These are phyloP conservation scores for Clusia tigrina DNA, from an alignment of 2,888 invertebrate genomes.

Conservation along the genomic window DNA sequence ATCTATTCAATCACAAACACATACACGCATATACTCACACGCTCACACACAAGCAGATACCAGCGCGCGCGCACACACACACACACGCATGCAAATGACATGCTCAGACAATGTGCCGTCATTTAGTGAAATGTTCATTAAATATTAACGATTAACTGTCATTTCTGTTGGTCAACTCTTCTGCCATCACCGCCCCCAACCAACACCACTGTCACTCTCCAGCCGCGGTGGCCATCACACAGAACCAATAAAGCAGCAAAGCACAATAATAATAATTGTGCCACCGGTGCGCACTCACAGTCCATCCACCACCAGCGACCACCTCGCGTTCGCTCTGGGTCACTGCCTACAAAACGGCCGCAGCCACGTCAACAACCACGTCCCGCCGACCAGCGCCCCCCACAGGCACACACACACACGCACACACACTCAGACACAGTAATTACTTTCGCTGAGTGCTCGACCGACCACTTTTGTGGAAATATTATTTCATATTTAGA, in stretches of 20 bases:
- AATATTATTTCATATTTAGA: constrained; percentile 18
- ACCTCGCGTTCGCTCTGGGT: constrained; percentile 1
- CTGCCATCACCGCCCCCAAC: not conserved
- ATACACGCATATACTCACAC: not conserved
- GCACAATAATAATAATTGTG: not conserved
- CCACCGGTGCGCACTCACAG: not conserved
- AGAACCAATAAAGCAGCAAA: constrained; percentile 9
- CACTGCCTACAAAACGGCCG: not conserved
- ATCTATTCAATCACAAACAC: constrained; percentile 1
- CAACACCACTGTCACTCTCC: too few relatives aligned
- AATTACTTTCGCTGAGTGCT: constrained; percentile 16
- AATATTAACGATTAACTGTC: constrained; percentile 58
- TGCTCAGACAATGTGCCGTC: constrained; percentile 18
- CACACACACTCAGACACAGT: too few relatives aligned
- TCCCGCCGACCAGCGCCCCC: not conserved
- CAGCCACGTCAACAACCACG: not conserved
- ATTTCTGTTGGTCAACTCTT: constrained; percentile 30
- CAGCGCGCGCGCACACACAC: constrained; percentile 4
- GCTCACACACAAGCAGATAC: constrained; percentile 2
- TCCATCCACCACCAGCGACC: not conserved
- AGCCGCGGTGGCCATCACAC: not conserved
- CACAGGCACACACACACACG: not conserved
- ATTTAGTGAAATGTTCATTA: constrained; percentile 49
- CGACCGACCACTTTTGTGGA: constrained; percentile 22
- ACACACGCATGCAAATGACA: constrained; percentile 12